Percentiles rank a stretch among this genome's conserved stretches.
Conservation (phyloP, 2,888 invertebrate species). For the Cylloceria caligata region DNA sequence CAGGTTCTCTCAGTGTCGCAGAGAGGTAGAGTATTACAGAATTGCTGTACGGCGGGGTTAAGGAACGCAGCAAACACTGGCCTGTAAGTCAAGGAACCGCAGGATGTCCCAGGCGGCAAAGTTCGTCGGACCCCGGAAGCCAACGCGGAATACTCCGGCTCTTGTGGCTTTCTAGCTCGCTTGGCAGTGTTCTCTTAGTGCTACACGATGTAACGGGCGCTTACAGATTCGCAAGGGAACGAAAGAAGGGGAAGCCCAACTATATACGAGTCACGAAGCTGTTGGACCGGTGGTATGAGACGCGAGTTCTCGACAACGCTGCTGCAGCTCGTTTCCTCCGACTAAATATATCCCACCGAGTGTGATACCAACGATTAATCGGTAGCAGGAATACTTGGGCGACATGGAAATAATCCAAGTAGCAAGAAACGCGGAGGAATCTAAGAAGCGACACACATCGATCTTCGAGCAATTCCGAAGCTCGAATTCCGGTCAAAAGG, state of each 20-base stretch:
- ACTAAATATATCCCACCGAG: not conserved
- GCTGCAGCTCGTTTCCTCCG: not conserved
- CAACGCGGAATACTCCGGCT: slow-evolving; percentile 43
- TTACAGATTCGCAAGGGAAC: slow-evolving; percentile 16
- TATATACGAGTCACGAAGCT: not conserved
- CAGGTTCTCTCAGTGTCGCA: slow-evolving; percentile 9
- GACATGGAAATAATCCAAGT: not conserved
- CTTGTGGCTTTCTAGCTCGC: slow-evolving; percentile 9
- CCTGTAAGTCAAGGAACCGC: slow-evolving; percentile 67
- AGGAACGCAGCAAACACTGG: slow-evolving; percentile 63
- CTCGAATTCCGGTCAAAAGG: slow-evolving; percentile 12
- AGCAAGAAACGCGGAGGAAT: not conserved
- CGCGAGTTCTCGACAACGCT: not conserved
- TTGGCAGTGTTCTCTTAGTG: slow-evolving; percentile 19
- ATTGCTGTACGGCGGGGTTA: slow-evolving; percentile 50
- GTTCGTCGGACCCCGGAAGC: slow-evolving; percentile 57
- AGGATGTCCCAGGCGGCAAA: slow-evolving; percentile 64
- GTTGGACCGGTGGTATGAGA: not conserved
- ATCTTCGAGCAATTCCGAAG: slow-evolving; percentile 11
- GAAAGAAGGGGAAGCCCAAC: not conserved
- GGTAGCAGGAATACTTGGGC: too few relatives aligned
- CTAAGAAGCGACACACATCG: not conserved
- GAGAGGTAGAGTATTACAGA: slow-evolving; percentile 20
- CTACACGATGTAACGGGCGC: not conserved
- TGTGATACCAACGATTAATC: not conserved